A percentile compares a stretch with the other conserved stretches of the same genome.
phyloP scores from a whole-genome alignment of 1,140 invertebrate genomes.

The Papilio polytes region DNA sequence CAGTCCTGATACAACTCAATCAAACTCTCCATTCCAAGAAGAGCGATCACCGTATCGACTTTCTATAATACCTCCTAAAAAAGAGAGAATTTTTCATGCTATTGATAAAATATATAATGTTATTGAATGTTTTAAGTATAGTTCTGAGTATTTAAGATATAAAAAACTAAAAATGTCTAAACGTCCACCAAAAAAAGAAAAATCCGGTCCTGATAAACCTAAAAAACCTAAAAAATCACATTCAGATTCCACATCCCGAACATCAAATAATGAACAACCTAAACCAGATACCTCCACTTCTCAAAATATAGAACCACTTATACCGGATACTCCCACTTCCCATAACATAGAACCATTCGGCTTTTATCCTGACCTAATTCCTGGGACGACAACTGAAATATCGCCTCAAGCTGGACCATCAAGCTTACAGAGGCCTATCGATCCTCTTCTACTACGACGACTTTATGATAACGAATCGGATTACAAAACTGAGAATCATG shows the following conservation, averaged over 20 bases:
- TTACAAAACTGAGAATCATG: neutral
- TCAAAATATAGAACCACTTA: too few relatives aligned
- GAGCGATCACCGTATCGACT: constrained; percentile 53
- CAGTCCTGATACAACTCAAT: constrained; percentile 40
- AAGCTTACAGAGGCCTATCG: neutral
- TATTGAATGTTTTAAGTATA: constrained; percentile 43
- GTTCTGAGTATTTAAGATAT: neutral
- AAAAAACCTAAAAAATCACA: neutral
- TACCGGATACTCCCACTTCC: neutral
- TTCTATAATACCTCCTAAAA: constrained; percentile 78
- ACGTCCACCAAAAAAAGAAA: neutral
- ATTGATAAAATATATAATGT: constrained; percentile 79
- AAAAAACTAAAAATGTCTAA: neutral
- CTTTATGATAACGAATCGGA: neutral
- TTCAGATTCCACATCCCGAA: neutral
- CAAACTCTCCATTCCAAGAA: constrained; percentile 37
- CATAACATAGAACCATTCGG: neutral
- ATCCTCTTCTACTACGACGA: neutral
- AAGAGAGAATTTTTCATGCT: constrained; percentile 75
- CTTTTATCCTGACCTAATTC: neutral
- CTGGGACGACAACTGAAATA: neutral
- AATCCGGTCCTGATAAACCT: neutral
- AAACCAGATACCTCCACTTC: too few relatives aligned
- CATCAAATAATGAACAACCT: neutral
- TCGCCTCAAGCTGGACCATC: neutral